Evolutionary conservation across 2,888 invertebrate genomes (phyloP).

Genomic region (Polydrusus tereticollis): DNA sequence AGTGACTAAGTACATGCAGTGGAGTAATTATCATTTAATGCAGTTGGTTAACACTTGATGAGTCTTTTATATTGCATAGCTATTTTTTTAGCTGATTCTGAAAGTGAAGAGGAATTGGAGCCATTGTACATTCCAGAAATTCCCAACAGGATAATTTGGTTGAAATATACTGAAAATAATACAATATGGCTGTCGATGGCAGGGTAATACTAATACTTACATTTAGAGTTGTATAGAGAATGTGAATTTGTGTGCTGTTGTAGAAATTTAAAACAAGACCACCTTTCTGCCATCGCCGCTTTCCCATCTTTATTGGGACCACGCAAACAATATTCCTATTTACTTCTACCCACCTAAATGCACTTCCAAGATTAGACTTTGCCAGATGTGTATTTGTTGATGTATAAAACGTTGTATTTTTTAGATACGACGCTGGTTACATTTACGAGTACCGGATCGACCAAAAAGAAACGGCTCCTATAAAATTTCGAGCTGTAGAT

Average conservation of each 20-base stretch:
- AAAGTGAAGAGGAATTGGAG: slow-evolving; percentile 70
- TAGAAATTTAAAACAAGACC: too few relatives aligned
- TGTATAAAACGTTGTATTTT: slow-evolving; percentile 13
- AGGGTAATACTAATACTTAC: slow-evolving; percentile 63
- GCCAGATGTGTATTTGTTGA: not conserved
- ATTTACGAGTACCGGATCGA: slow-evolving; percentile 73
- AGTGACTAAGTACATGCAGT: too few relatives aligned
- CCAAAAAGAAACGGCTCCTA: slow-evolving; percentile 64
- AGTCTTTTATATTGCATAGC: too few relatives aligned
- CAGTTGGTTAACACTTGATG: too few relatives aligned
- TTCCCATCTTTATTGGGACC: too few relatives aligned
- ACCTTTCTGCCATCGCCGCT: too few relatives aligned
- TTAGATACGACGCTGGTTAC: slow-evolving; percentile 74
- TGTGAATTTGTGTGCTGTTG: too few relatives aligned
- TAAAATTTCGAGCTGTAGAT: slow-evolving; percentile 67
- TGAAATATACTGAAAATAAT: slow-evolving; percentile 69
- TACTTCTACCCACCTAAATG: too few relatives aligned
- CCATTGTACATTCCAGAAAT: slow-evolving; percentile 71
- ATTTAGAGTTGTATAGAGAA: too few relatives aligned
- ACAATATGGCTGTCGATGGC: slow-evolving; percentile 75
- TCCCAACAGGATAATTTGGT: slow-evolving; percentile 73
- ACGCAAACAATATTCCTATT: too few relatives aligned
- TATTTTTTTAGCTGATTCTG: slow-evolving; percentile 69
- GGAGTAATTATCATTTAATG: too few relatives aligned
- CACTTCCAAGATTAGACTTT: too few relatives aligned